Evolutionary conservation across 2,797 vertebrate species (phyloP), one percentile per base, ranked within the genome.

Genomic region (Momotus momota): DNA sequence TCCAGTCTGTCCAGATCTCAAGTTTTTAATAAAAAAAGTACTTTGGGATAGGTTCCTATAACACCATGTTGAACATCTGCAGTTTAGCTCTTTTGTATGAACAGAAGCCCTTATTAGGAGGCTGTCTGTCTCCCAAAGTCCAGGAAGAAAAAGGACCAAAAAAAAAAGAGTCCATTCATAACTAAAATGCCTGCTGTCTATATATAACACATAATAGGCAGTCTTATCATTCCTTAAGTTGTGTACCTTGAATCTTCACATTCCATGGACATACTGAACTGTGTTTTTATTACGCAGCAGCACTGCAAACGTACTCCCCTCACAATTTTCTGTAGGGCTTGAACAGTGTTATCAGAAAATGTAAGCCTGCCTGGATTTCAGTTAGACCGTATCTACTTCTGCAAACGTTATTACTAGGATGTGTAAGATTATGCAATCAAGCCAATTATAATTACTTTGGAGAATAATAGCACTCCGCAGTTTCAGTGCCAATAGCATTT

Each of bases 371-470:
- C 81, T 96, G 87, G 79, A 95, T 95, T 97, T 97, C 60, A 94
- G 61, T 90, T 90, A 96, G 86, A 87, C 38, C 35, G 52, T 91
- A 93, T 92, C 95, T 97, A 72, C 86, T 93, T 96, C 93, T 95
- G 61, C 49, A 97, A 96, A 95, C 75, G 29, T 82, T 93, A 95
- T 94, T 95, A 93, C 90, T 83, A 78, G 67, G 52, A 95, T 92
- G 85, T 71, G 43, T 57, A 95, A 91, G 71, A 96, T 85, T 95
- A 94, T 93, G 81, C 91, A 95, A 95, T 97, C 94, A 96, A 95
- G 33, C 58, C 83, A 93, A 79, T 96, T 97, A 96, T 96, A 98
- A 97, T 97, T 97, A 95, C 38, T 79, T 83, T 91, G 82, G 77
- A 92, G 58, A 86, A 95, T 75, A 94, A 88, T 77, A 72, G 45